Conservation (phyloP, 2,113 vertebrate genomes). For the Anarrhichthys ocellatus region DNA sequence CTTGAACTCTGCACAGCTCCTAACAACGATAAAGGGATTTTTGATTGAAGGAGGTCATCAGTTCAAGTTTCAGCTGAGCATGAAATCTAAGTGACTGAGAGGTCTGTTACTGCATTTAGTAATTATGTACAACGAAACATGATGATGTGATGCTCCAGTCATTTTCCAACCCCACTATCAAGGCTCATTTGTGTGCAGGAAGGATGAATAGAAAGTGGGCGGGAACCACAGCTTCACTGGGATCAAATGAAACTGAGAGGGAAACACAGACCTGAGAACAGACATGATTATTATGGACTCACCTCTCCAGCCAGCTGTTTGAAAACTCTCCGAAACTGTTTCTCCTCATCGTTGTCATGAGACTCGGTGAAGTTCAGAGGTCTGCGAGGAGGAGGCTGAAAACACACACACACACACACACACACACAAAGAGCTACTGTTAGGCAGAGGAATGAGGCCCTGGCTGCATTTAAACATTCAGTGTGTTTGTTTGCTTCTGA, state of each 20-base stretch:
- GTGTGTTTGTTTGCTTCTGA: slow-evolving; percentile 27
- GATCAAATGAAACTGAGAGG: neutral
- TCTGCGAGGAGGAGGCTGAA: slow-evolving; percentile 76
- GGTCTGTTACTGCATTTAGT: neutral
- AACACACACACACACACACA: slow-evolving; percentile 18
- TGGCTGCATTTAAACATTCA: neutral
- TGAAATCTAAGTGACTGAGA: neutral
- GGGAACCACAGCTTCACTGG: neutral
- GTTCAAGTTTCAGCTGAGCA: neutral
- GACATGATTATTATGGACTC: slow-evolving; percentile 41
- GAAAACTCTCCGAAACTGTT: slow-evolving; percentile 88
- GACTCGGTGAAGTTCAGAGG: slow-evolving; percentile 75
- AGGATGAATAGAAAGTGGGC: neutral
- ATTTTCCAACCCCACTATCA: neutral
- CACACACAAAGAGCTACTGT: slow-evolving; percentile 41
- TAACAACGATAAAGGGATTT: neutral
- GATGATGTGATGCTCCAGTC: neutral
- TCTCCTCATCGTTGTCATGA: slow-evolving; percentile 87
- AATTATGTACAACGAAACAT: neutral
- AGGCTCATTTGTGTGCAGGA: neutral
- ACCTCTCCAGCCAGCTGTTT: slow-evolving; percentile 91
- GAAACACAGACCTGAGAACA: neutral
- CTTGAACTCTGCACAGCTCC: no score
- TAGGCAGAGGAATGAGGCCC: slow-evolving; percentile 3
- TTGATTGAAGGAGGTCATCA: neutral